Base-by-base conservation (phyloP, 2,888 invertebrate genomes). In the Catocala nupta region DNA sequence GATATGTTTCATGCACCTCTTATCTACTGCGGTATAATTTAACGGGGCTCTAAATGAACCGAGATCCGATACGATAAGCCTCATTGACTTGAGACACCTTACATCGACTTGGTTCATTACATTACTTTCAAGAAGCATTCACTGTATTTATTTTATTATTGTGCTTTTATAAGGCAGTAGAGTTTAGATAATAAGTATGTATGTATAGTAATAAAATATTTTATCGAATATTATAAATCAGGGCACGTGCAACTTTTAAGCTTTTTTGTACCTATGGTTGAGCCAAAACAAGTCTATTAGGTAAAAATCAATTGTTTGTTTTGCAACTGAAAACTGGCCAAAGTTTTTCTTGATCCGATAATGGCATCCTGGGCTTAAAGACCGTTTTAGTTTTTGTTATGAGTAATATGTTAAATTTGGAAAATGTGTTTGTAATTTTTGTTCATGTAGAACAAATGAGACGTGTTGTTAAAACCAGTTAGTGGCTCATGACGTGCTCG, bases 51-150 rank as follows among this genome's bases (percentile, higher is more conserved):
- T 91, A 92, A 93, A 93, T 89, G 90, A 91, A 89, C 83, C 81
- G 87, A 93, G 93, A 93, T 94, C 86, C 87, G 84, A 90, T 88
- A 83, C 87, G 93, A 94, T 93, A 94, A 92, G 88, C 86, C 82
- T 85, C 85, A 88, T 90, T 87, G 87, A 89, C 86, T 89, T 80
- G 81, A 86, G 87, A 90, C 88, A 90, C 86, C 87, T 90, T 81
- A 88, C 85, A 84, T 82, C 74, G 80, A 79, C 80, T 81, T 79
- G 83, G 84, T 87, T 90, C 89, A 90, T 90, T 90, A 89, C 89
- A 84, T 88, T 85, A 85, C 81, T 86, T 84, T 85, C 74, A 81
- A 85, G 84, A 88, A 87, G 83, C 84, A 84, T 83, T 82, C 81
- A 84, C 83, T 81, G 82, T 81, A 81, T 84, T 85, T 83, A 87